A percentile compares a stretch with the other conserved stretches of the same genome.
phyloP scores from a whole-genome alignment of 2,888 invertebrate genomes.

The Philonicus albiceps region DNA sequence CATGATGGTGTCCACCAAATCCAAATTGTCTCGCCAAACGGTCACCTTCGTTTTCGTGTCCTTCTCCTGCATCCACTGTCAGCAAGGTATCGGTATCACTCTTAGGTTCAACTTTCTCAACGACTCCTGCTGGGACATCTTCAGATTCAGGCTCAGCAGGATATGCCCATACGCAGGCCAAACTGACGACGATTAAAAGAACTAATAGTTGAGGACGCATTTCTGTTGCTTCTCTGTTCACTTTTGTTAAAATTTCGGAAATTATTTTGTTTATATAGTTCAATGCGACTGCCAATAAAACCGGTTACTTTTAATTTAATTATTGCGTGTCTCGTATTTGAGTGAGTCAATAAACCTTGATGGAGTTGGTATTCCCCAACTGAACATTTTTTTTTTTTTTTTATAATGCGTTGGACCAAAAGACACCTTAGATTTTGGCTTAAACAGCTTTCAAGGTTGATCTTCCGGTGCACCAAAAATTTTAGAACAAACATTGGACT shows the following conservation, averaged over 20 bases:
- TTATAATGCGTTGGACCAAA: not conserved
- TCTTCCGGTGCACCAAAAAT: not conserved
- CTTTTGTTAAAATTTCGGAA: not conserved
- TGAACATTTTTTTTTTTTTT: not conserved
- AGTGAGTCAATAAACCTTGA: not conserved
- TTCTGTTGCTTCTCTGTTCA: not conserved
- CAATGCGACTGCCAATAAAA: not conserved
- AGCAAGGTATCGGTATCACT: not conserved
- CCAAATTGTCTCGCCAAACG: not conserved
- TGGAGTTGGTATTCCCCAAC: not conserved
- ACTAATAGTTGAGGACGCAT: not conserved
- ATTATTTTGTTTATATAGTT: not conserved
- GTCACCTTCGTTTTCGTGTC: not conserved
- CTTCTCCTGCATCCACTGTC: not conserved
- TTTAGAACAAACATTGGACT: not conserved
- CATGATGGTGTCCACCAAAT: not conserved
- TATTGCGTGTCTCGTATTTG: not conserved
- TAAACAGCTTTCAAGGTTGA: not conserved
- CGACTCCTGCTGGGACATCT: not conserved
- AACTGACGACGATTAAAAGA: not conserved
- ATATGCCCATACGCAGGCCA: not conserved
- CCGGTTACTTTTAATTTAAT: not conserved
- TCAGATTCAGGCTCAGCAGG: not conserved
- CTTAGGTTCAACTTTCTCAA: not conserved
- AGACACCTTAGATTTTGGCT: not conserved